These are phyloP conservation scores for Semicossyphus pulcher DNA, from an alignment of 2,113 vertebrate genomes.

Conservation along the genomic window DNA sequence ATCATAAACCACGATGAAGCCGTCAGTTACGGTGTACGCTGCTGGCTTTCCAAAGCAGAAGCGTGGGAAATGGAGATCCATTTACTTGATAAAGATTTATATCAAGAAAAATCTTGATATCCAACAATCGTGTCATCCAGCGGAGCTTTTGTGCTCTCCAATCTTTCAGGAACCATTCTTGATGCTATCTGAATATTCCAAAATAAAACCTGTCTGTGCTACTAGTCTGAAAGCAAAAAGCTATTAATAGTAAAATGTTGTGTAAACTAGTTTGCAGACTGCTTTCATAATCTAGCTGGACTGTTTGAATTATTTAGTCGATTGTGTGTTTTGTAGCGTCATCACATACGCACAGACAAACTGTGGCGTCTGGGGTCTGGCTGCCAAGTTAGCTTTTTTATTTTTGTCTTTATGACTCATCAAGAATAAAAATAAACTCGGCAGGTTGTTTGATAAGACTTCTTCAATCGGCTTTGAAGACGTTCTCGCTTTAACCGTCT, in stretches of 20 bases:
- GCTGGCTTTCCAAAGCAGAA: too few species aligned
- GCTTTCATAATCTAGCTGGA: neutral
- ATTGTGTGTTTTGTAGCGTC: constrained; percentile 10
- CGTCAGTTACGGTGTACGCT: too few species aligned
- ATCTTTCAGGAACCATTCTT: too few species aligned
- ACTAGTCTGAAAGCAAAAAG: neutral
- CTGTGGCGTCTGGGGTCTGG: neutral
- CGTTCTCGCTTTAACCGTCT: constrained; percentile 9
- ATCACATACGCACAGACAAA: neutral
- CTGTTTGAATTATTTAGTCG: neutral
- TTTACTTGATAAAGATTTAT: too few species aligned
- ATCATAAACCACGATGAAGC: too few species aligned
- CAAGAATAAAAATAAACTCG: constrained; percentile 40
- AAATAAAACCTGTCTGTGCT: neutral
- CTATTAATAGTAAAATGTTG: neutral
- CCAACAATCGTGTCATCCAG: too few species aligned
- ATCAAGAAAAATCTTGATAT: too few species aligned
- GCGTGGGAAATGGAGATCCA: too few species aligned
- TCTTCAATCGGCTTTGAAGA: constrained; percentile 31
- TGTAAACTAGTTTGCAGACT: neutral
- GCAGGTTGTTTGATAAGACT: constrained; percentile 15
- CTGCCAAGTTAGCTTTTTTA: constrained; percentile 1
- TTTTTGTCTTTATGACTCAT: constrained; percentile 37
- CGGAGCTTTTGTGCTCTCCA: too few species aligned
- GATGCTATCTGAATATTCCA: too few species aligned